Base-by-base conservation (phyloP, 2,888 invertebrate genomes). In the Cephus pulcher region DNA sequence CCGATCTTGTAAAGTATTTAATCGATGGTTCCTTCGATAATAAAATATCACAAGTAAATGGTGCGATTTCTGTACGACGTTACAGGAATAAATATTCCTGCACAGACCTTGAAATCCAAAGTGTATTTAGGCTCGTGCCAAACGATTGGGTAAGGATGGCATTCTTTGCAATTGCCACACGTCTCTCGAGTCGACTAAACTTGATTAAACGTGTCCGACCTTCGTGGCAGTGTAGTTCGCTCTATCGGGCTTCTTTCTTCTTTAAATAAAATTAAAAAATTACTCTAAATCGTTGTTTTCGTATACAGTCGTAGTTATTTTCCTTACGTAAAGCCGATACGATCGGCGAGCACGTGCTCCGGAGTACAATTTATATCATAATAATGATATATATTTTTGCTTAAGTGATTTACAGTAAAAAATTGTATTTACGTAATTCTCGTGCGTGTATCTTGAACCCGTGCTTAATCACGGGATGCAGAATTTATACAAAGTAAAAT, bases 81-180 rank as follows among this genome's bases (percentile, higher is more conserved):
- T 74, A 34, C 74, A 9, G 23, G 40, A 23, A 56, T 56, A 56
- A 35, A 74, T 33, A 35, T 34, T 34, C 12, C 74, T 30, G 34
- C 4, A 12, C 15, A 34, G n/a, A 34, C 74, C 74, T 74, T 74
- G 74, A 74, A 74, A 74, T 74, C 35, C 23, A 35, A 34, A 12
- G 74, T 34, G 23, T 11, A 56, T 56, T 56, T 56, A 56, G 23
- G 23, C 74, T 74, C 35, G 74, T 34, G n/a, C 34, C 34, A 12
- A 56, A n/a, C 23, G 11, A 74, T 34, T 74, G 35, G 74, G 74
- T 33, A 74, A 74, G 74, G 15, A 30, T 71, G 34, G 34, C 30
- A 74, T 74, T 74, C 74, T 34, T 74, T n/a, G 34, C 74, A 74
- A 74, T 74, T 74, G 74, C 74, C 33, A 74, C 74, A 74, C 74